Evolutionary conservation across 2,888 invertebrate species (phyloP), one percentile per base, ranked within the genome.

Genomic region (Zaprionus bogoriensis): DNA sequence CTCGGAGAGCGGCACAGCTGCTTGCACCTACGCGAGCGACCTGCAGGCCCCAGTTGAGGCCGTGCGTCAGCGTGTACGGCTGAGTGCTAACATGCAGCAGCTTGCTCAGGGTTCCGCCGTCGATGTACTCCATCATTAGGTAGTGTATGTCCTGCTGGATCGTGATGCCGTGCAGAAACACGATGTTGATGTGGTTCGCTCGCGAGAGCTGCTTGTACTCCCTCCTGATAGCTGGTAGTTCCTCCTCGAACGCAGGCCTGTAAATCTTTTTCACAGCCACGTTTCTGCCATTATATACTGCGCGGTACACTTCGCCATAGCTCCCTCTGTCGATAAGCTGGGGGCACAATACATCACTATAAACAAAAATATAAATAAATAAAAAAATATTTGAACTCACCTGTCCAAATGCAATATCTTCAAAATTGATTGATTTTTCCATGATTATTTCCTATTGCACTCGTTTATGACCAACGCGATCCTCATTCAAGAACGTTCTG

Each of bases 51-150:
- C 78, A 78, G 28, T 55, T 65, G 4, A 77, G 17, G 5, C 59
- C 67, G 20, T 84, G 62, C 0, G 25, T 17, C 1, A 54, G 4
- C 0, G 41, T 19, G 44, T 77, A 84, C 5, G 5, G 22, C 2
- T n/a, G 6, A 2, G 14, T 4, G 0, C 45, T 9, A 0, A 0
- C 22, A 25, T 67, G 32, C 14, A 84, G 10, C 2, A 77, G 38
- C 0, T 22, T 17, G 5, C 30, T 5, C 0, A 78, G 12, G 2
- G 74, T 62, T 30, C 78, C 85, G 2, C 71, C 71, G 2, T 77
- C 74, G 19, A 58, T 55, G 20, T 63, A 58, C 38, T 78, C 78
- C 71, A 71, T 58, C 22, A 78, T 45, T n/a, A 78, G 20, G 20
- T 52, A 63, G 2, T 51, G 0, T 0, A 0, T 4, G 1, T 20